Base-by-base conservation (phyloP, 2,888 invertebrate genomes). In the Caenorhabditis drosophilae region DNA sequence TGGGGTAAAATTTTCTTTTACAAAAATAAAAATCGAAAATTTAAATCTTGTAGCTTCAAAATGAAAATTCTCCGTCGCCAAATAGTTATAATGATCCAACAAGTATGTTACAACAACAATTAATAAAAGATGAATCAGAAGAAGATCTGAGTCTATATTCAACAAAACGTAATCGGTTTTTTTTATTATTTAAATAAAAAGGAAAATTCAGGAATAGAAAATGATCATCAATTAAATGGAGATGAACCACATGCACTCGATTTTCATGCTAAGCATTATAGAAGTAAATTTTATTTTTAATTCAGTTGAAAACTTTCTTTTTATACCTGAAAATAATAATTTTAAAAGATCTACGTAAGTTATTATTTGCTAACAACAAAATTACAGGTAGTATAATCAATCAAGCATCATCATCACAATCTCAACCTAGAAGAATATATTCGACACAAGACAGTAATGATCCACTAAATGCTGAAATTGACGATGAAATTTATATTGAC, bases 401-500 rank as follows among this genome's bases (percentile, higher is more conserved):
- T 12, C 31, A 40, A 20, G 42, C 42, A 3, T 42, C 42, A 23
- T 42, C 42, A 23, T 42, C 42, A 12, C 36, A 36, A 46, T 60
- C 35, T 26, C 54, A 15, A 50, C 54, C 6, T 38, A 53, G 64
- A 27, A 46, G 69, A 7, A 57, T 74, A 18, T 80, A 80, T 50
- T 79, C 78, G 3, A 78, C 77, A 12, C 66, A 73, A 42, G 80
- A 79, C 52, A 64, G 57, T 16, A 75, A 66, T 41, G 81, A 81
- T 64, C 81, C 80, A 15, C 56, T 81, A 40, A 81, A 81, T 52
- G 80, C 79, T 12, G 81, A 81, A 55, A 79, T 81, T 46, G 82
- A 80, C 36, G 81, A 82, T n/a, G 81, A 82, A 45, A 79, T 81
- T 44, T 82, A 80, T 70, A 82, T 82, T 34, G 82, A 82, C 48